Conservation (phyloP, 1,140 invertebrate species). For the Zaprionus nigranus region DNA sequence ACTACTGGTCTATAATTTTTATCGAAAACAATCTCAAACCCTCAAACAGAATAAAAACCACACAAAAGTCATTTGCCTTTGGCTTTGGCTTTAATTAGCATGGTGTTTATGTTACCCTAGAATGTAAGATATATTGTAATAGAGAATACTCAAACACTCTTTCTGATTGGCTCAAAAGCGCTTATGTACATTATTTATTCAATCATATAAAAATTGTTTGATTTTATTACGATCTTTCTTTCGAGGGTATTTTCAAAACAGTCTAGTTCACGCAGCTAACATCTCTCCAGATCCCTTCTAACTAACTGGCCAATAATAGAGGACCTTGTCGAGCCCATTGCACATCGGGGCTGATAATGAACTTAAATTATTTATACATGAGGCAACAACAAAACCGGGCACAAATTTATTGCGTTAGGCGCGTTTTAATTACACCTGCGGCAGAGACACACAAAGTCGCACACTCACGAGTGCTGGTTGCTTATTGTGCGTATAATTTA, state of each 20-base stretch:
- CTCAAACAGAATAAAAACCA: conserved; percentile 20
- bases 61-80: conserved; percentile 52
- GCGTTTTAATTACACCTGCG: conserved; percentile 75
- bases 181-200: too few species aligned
- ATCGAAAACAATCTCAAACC: conserved; percentile 69
- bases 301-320: conserved; percentile 3
- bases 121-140: background rate
- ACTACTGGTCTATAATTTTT: conserved; percentile 75
- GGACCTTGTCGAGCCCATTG: conserved; percentile 26
- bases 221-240: background rate
- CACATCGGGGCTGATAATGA: conserved; percentile 36
- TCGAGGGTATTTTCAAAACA: background rate
- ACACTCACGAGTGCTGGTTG: conserved; percentile 31
- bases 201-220: background rate
- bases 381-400: conserved; percentile 36
- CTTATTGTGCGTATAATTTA: conserved; percentile 70
- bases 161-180: too few species aligned
- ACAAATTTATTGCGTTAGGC: conserved; percentile 65
- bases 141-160: background rate
- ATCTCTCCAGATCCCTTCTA: background rate
- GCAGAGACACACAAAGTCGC: conserved; percentile 33
- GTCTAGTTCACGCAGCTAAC: too few species aligned
- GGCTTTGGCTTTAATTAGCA: conserved; percentile 59
- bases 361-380: conserved; percentile 49
- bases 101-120: conserved; percentile 24